A percentile compares a stretch with the other conserved stretches of the same genome.
phyloP scores from a whole-genome alignment of 1,140 invertebrate species.

The Chelonus insularis region DNA sequence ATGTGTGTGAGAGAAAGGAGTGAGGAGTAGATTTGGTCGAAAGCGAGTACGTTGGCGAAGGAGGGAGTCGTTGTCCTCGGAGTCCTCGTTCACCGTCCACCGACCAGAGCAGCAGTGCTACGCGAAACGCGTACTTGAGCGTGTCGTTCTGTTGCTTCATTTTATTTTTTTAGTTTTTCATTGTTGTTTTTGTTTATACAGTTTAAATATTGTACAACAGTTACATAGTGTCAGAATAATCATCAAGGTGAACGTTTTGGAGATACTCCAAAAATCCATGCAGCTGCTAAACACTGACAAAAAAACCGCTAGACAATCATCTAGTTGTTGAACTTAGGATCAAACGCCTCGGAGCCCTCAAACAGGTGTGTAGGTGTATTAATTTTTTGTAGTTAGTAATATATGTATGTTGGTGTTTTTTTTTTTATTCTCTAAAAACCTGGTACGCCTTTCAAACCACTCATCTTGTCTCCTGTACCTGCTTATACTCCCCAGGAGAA shows the following conservation, averaged over 20 bases:
- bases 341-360: conserved; percentile 9
- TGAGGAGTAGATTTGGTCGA: background rate
- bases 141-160: background rate
- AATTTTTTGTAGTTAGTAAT: background rate
- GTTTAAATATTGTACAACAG: too few relatives aligned
- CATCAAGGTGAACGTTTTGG: too few relatives aligned
- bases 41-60: conserved; percentile 13
- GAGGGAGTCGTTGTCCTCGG: conserved; percentile 24
- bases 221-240: too few relatives aligned
- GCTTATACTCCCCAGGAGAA: conserved; percentile 5
- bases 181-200: conserved; percentile 13
- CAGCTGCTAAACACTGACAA: background rate
- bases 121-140: conserved; percentile 19
- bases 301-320: background rate
- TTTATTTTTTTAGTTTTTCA: conserved; percentile 12
- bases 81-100: conserved; percentile 11
- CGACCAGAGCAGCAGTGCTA: conserved; percentile 8
- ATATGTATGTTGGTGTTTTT: background rate
- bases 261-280: background rate
- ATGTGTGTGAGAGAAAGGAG: background rate
- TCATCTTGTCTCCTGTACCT: background rate
- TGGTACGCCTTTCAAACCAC: conserved; percentile 1
- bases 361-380: conserved; percentile 14
- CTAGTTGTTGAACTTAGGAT: conserved; percentile 1
- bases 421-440: background rate